Evolutionary conservation across 1,140 invertebrate species (phyloP).

Genomic region (Plodia interpunctella): DNA sequence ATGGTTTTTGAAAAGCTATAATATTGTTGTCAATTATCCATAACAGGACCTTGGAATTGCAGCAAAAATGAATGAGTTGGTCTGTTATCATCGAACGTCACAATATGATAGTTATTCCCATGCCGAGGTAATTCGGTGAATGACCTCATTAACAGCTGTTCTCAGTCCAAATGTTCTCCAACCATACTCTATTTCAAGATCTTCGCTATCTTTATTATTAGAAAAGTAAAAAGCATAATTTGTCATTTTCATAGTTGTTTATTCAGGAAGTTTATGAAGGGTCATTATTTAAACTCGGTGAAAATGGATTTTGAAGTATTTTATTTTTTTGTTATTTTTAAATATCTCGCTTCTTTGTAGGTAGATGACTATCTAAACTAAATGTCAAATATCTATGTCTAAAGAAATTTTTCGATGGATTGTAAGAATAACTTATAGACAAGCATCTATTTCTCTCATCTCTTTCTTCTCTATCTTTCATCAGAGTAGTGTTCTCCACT

Average conservation of each 20-base stretch:
- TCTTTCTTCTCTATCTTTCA: too few species aligned
- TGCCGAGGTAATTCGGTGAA: slow-evolving; percentile 16
- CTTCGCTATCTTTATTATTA: slow-evolving; percentile 18
- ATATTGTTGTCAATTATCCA: too few species aligned
- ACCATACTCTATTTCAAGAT: slow-evolving; percentile 19
- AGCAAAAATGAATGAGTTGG: slow-evolving; percentile 1
- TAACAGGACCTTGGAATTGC: background rate
- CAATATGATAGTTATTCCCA: background rate
- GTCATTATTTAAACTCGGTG: background rate
- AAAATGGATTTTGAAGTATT: background rate
- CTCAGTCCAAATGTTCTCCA: slow-evolving; percentile 15
- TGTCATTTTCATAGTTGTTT: slow-evolving; percentile 15
- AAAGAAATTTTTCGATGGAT: too few species aligned
- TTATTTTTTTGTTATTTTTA: slow-evolving; percentile 1
- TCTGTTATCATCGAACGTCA: slow-evolving; percentile 9
- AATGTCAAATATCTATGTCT: too few species aligned
- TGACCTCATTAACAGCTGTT: slow-evolving; percentile 18
- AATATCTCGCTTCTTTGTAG: background rate
- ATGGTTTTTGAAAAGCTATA: too few species aligned
- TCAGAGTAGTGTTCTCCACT: too few species aligned
- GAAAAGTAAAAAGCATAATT: slow-evolving; percentile 13
- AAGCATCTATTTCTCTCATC: too few species aligned
- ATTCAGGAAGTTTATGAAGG: slow-evolving; percentile 9
- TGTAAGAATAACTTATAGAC: too few species aligned
- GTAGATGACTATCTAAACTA: too few species aligned